phyloP scores from a whole-genome alignment of 1,140 invertebrate species.

The Vanessa atalanta region DNA sequence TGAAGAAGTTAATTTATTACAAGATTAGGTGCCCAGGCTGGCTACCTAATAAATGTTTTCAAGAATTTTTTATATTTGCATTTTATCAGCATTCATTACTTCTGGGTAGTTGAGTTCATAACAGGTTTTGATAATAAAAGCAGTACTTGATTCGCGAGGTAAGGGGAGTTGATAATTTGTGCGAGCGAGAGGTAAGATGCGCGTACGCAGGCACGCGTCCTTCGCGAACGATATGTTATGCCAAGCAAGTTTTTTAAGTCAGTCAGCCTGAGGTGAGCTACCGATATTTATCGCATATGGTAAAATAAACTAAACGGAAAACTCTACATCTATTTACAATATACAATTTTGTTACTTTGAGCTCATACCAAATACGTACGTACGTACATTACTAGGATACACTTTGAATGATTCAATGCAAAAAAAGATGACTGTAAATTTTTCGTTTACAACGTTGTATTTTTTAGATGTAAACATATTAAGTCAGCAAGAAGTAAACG shows the following conservation, averaged over 20 bases:
- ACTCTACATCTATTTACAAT: slow-evolving; percentile 18
- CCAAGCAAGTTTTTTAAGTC: slow-evolving; percentile 56
- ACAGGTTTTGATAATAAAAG: slow-evolving; percentile 65
- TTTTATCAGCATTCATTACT: slow-evolving; percentile 60
- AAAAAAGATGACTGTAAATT: background rate
- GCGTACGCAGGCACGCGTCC: slow-evolving; percentile 68
- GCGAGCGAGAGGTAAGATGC: slow-evolving; percentile 50
- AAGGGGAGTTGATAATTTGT: slow-evolving; percentile 41
- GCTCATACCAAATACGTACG: no score
- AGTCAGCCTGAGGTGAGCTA: slow-evolving; percentile 51
- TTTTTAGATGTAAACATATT: background rate
- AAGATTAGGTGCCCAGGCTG: background rate
- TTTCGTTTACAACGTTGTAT: no score
- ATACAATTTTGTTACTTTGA: background rate
- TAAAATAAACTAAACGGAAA: slow-evolving; percentile 5
- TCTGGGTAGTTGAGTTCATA: slow-evolving; percentile 40
- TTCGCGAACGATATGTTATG: slow-evolving; percentile 58
- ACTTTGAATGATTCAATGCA: background rate
- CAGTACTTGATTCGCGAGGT: slow-evolving; percentile 54
- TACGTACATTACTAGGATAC: no score
- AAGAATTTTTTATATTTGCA: slow-evolving; percentile 46
- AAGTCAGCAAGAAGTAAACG: background rate
- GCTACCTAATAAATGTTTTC: background rate
- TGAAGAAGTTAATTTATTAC: background rate
- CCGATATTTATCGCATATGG: slow-evolving; percentile 36